Percentiles rank a stretch among this genome's conserved stretches.
Conservation (phyloP, 2,797 vertebrate species). For the Periophthalmus magnuspinnatus region DNA sequence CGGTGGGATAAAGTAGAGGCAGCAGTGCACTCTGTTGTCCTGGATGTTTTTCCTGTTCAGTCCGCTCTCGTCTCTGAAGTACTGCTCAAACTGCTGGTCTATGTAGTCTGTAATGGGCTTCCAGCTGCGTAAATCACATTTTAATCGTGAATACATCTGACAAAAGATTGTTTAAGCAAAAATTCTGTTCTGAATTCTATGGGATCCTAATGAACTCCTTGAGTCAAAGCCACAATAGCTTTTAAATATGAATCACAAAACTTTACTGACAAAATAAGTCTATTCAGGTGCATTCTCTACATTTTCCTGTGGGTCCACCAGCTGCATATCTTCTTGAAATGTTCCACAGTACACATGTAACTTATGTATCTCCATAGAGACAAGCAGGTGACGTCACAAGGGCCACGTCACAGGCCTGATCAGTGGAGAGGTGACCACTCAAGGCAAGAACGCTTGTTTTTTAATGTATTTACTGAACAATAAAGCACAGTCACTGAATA, state of each 20-base stretch:
- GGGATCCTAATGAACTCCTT: background rate
- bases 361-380: too few species aligned
- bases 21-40: conserved; percentile 98
- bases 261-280: background rate
- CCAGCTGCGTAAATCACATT: conserved; percentile 81
- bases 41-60: conserved; percentile 98
- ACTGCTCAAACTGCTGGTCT: conserved; percentile 98
- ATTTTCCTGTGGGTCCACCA: background rate
- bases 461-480: background rate
- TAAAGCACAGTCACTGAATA: background rate
- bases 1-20: conserved; percentile 97
- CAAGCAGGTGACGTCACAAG: too few species aligned
- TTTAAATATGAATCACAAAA: background rate
- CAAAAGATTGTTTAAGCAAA: background rate
- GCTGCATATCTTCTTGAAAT: too few species aligned
- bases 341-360: too few species aligned
- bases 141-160: background rate
- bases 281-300: background rate
- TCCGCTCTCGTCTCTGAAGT: conserved; percentile 96
- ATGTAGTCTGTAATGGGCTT: conserved; percentile 97
- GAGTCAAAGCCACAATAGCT: background rate
- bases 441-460: background rate
- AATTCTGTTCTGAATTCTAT: background rate
- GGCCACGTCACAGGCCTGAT: background rate
- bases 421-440: background rate